Conservation (phyloP, 2,888 invertebrate species). For the Platycheirus rosarum region DNA sequence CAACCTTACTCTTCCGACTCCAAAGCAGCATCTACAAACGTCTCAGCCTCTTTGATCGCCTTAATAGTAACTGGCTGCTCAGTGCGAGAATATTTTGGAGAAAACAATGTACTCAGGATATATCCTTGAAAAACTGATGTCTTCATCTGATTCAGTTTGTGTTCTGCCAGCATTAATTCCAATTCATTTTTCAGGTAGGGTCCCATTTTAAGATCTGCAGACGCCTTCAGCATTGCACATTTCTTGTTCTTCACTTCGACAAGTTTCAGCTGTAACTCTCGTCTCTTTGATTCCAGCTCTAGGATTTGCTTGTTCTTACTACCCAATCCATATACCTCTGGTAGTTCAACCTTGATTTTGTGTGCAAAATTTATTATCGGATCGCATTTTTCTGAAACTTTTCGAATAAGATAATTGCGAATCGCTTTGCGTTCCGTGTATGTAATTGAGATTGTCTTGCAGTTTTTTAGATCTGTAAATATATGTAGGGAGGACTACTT, state of each 20-base stretch:
- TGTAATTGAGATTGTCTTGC: constrained; percentile 68
- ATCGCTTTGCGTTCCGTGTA: constrained; percentile 80
- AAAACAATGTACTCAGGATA: constrained; percentile 76
- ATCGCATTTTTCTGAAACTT: constrained; percentile 74
- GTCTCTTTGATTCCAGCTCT: constrained; percentile 77
- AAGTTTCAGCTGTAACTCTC: constrained; percentile 75
- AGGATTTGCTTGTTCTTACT: constrained; percentile 73
- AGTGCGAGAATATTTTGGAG: constrained; percentile 75
- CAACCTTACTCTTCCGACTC: constrained; percentile 59
- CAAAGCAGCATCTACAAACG: constrained; percentile 77
- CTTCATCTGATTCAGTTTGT: constrained; percentile 78
- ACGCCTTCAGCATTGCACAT: constrained; percentile 77
- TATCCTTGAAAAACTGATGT: constrained; percentile 77
- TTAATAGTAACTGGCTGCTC: constrained; percentile 78
- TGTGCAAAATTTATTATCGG: constrained; percentile 76
- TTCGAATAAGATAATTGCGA: constrained; percentile 75
- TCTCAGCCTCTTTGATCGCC: constrained; percentile 79
- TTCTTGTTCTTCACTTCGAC: constrained; percentile 77
- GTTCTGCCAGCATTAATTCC: constrained; percentile 77
- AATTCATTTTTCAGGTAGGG: constrained; percentile 78
- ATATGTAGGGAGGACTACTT: neutral
- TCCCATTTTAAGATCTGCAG: constrained; percentile 79
- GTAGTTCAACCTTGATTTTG: constrained; percentile 77
- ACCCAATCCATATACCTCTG: constrained; percentile 75
- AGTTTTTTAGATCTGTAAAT: constrained; percentile 59